Conservation (phyloP, 2,888 invertebrate genomes). For the Pheosia gnoma region DNA sequence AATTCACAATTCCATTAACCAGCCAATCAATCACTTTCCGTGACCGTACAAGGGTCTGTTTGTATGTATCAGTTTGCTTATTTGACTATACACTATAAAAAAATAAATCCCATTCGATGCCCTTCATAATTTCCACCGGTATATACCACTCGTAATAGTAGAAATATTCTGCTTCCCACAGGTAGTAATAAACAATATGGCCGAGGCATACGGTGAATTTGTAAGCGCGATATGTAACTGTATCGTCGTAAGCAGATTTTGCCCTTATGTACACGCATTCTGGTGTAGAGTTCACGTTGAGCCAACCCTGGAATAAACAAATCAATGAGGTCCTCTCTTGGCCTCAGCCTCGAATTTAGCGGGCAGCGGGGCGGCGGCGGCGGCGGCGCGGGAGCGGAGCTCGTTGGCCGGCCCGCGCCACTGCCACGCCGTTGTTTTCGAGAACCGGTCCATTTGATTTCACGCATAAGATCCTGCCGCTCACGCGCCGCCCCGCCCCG, state of each 20-base stretch:
- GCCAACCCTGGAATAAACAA: constrained; percentile 12
- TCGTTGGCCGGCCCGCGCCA: too few species aligned
- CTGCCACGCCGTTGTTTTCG: too few species aligned
- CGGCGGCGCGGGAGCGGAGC: too few species aligned
- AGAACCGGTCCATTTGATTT: too few species aligned
- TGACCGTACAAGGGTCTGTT: neutral
- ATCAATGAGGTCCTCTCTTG: too few species aligned
- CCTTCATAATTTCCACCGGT: constrained; percentile 6
- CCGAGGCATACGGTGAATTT: constrained; percentile 9
- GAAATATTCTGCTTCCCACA: neutral
- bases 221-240: constrained; percentile 14
- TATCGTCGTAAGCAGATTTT: constrained; percentile 8
- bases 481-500: too few species aligned
- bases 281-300: neutral
- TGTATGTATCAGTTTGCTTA: neutral
- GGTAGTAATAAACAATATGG: neutral
- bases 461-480: too few species aligned
- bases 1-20: too few species aligned
- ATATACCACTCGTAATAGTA: constrained; percentile 11
- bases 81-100: constrained; percentile 3
- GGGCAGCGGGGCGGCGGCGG: too few species aligned
- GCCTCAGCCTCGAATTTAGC: too few species aligned
- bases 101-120: constrained; percentile 9
- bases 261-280: constrained; percentile 21
- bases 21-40: neutral